Conservation (phyloP, 2,797 vertebrate species). For the Tenualosa ilisha region DNA sequence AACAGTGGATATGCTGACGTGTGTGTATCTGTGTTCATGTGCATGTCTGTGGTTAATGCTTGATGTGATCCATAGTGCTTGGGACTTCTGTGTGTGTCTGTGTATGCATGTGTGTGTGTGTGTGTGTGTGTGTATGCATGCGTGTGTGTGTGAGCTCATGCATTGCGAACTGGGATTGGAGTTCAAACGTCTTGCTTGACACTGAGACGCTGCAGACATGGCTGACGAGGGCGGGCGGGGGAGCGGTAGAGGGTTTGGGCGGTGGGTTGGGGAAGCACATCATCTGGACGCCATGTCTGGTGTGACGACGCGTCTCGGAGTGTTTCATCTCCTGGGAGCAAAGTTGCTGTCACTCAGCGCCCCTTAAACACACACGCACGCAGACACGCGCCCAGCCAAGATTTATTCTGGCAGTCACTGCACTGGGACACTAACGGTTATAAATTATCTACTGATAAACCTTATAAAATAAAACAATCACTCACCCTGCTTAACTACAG, state of each 20-base stretch:
- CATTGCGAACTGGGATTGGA: not conserved
- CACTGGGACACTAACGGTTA: constrained; percentile 11
- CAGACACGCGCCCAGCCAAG: not conserved
- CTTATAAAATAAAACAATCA: constrained; percentile 20
- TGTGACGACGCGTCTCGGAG: not conserved
- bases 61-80: not conserved
- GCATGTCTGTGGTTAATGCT: not conserved
- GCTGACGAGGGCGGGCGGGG: not conserved
- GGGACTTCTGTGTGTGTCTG: not conserved
- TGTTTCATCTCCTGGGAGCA: constrained; percentile 3
- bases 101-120: not conserved
- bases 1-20: not conserved
- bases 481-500: not conserved
- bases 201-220: not conserved
- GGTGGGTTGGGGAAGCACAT: not conserved
- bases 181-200: constrained; percentile 23
- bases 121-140: not conserved
- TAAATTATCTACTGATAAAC: constrained; percentile 19
- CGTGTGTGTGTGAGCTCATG: not conserved
- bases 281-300: constrained; percentile 22
- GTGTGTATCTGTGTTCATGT: constrained; percentile 13
- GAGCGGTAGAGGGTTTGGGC: not conserved
- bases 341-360: constrained; percentile 10
- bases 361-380: constrained; percentile 3
- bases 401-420: constrained; percentile 6